Evolutionary conservation across 2,888 invertebrate genomes (phyloP), one percentile per base, ranked within the genome.

Genomic region (Plebejus melissa): DNA sequence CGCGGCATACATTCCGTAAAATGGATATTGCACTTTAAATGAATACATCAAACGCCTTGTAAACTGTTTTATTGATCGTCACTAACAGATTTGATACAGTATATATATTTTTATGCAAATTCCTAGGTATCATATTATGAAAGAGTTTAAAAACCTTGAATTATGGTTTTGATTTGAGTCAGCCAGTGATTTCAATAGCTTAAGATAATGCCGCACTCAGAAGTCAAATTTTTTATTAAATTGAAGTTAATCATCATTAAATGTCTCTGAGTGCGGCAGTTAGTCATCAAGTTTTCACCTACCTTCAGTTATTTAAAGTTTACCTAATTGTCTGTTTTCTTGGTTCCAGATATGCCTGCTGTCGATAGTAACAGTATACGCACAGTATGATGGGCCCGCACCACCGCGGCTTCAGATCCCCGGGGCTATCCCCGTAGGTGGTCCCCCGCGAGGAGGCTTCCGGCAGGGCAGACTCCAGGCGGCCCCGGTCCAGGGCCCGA

Each of bases 321-420:
- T 60, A 22, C 22, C 22, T 22, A 60, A 60, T 28, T 28, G 28
- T 60, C 11, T 60, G 28, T 60, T 60, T 60, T 60, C 28, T 60
- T 60, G 60, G 76, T 80, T 90, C 75, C 94, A 94, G 94, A 88
- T 94, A 89, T 91, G 89, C 87, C 87, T 89, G 86, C 88, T 93
- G 87, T 93, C 91, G 83, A 88, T 87, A 80, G 94, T 94, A 81
- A 94, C 95, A 87, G 92, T 84, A 77, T 91, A 91, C 82, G 94
- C 94, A 77, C 94, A 94, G 86, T 93, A 88, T 87, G 91, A 93
- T 80, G 87, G 88, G 74, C 95, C 96, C 80, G 83, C 93, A 76
- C 96, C 96, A n/a, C 96, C 94, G 13, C 90, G 96, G 81, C 87
- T 96, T 28, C 93, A 91, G 81, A 95, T 96, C 79, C 95, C 96